Conservation (phyloP, 2,888 invertebrate genomes). For the Noctua janthe region DNA sequence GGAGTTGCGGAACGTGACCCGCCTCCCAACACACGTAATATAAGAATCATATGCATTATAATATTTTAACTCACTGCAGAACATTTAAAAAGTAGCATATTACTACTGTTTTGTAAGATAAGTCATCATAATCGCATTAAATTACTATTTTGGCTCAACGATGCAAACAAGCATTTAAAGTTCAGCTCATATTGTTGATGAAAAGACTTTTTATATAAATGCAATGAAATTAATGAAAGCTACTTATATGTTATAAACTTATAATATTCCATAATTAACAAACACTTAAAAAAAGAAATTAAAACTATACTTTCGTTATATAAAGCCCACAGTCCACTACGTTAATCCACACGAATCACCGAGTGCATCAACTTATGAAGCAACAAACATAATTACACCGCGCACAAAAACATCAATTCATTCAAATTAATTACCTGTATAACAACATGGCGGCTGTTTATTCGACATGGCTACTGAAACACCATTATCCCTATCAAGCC, state of each 20-base stretch:
- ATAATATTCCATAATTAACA: neutral
- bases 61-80: neutral
- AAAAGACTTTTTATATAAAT: neutral
- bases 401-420: constrained; percentile 74
- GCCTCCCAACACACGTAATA: constrained; percentile 3
- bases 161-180: neutral
- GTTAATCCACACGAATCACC: constrained; percentile 46
- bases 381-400: constrained; percentile 47
- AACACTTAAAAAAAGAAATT: neutral
- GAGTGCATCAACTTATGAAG: constrained; percentile 38
- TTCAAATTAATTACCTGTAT: constrained; percentile 82
- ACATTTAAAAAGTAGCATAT: neutral
- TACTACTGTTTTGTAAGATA: neutral
- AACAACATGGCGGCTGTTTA: constrained; percentile 78
- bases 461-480: constrained; percentile 72
- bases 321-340: neutral
- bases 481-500: constrained; percentile 85
- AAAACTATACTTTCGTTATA: neutral
- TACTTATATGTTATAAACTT: neutral
- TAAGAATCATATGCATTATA: constrained; percentile 8
- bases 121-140: neutral
- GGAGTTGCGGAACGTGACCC: constrained; percentile 38
- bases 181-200: neutral
- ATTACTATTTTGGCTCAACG: neutral
- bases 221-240: neutral